Base-by-base conservation (phyloP, 1,140 invertebrate genomes). In the Trachymyrmex septentrionalis region DNA sequence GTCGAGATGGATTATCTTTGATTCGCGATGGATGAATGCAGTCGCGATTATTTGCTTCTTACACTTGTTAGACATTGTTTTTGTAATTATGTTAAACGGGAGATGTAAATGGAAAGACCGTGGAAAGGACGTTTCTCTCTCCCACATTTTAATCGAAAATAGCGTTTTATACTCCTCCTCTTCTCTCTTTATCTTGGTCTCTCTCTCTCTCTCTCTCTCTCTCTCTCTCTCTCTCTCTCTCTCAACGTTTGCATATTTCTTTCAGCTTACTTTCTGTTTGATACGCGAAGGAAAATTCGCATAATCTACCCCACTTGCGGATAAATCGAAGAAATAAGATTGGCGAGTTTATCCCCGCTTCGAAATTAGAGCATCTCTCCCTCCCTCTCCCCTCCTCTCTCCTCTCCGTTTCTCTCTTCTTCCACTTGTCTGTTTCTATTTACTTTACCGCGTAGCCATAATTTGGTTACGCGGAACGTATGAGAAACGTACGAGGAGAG, bases 381-480 rank as follows among this genome's bases (percentile, higher is more conserved):
- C 2, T 44, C 1, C 16, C n/a, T 44, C 1, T 27, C 50, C 6
- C 14, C 2, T 30, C 21, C 24, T n/a, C 9, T 7, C 12, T 16
- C 24, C 34, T 44, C 66, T 30, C 34, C 34, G 9, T 38, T 38
- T 38, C 34, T 38, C 34, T 38, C 34, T 38, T 38, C 53, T 16
- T 1, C 19, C 64, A 21, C 64, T 67, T 38, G 9, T 21, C 64
- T 67, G 34, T 9, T 19, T 10, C 38, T 44, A 10, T 69, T 34
- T 59, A 38, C 66, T 63, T 85, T 67, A 66, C 59, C 53, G 53
- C 30, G 71, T 30, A 71, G 66, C 53, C 71, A 69, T 86, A 85
- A 88, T 87, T 90, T 81, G 38, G 38, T 69, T 69, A 69, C 50
- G 59, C 63, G n/a, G 44, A 72, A 72, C 27, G 50, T 55, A 71